Base-by-base conservation (phyloP, 2,797 vertebrate genomes). In the Coregonus sp. region DNA sequence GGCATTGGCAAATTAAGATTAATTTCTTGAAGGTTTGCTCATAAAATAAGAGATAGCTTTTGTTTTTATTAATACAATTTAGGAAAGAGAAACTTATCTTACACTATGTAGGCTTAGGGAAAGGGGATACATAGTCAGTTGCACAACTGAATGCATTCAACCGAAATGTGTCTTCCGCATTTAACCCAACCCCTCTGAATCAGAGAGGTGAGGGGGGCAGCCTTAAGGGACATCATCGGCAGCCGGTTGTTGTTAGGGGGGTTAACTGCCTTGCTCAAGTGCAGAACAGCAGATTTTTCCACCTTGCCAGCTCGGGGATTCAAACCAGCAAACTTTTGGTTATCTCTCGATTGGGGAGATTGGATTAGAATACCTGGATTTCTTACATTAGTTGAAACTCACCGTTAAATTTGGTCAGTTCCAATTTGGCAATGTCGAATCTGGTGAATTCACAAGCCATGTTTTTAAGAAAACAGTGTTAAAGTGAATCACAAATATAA, bases 401-500 rank as follows among this genome's bases (percentile, higher is more conserved):
- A 63, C 59, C 20, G n/a, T 63, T 12, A 25, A 20, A 63, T 63
- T 63, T 25, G 25, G 11, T 25, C 25, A 63, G 59, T 63, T 63
- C 9, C 9, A 61, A 61, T 20, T 3, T 25, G 59, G 59, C 25
- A 25, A 25, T 25, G 1, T 25, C 25, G 1, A 25, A 25, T 25
- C 25, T 25, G 25, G 25, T 25, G 25, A 25, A 25, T n/a, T 5
- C 33, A 59, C 31, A 25, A 20, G 29, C 33, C 52, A 18, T 51
- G 16, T 15, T 9, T 14, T 20, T 20, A 25, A 90, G 90, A 90
- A 92, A 92, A 91, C 84, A 84, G 83, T 91, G 87, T 85, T 85
- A 70, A 70, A 88, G 80, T 82, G 83, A 82, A 89, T 91, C 84
- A 88, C 88, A 91, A 92, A 86, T 81, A 89, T 83, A 81, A 86